A percentile compares a stretch with the other conserved stretches of the same genome.
Evolutionary conservation across 2,888 invertebrate genomes (phyloP).

Genomic region (Hartigia nigra): DNA sequence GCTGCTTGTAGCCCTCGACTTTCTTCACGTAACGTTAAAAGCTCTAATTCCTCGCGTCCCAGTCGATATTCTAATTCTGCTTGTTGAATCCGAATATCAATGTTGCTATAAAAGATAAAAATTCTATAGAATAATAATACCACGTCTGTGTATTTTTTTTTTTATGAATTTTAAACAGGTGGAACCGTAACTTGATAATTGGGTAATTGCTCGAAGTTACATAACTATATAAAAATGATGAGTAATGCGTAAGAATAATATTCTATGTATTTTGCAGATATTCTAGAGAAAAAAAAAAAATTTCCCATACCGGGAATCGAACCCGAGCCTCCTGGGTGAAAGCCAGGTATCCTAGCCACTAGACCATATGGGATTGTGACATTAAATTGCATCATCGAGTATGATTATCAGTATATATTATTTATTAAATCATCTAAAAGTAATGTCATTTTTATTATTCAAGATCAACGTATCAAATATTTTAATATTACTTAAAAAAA

Average conservation of each 20-base stretch:
- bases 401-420: not conserved
- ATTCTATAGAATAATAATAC: conserved; percentile 8
- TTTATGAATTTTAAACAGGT: not conserved
- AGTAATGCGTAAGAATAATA: not conserved
- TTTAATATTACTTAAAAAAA: not conserved
- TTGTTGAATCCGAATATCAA: conserved; percentile 89
- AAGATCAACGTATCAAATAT: not conserved
- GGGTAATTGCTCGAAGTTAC: not conserved
- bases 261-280: not conserved
- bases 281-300: conserved; percentile 23
- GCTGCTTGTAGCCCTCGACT: conserved; percentile 82
- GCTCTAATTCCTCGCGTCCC: conserved; percentile 88
- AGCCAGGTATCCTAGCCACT: conserved; percentile 39
- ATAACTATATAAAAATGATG: not conserved
- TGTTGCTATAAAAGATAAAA: conserved; percentile 73
- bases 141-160: not conserved
- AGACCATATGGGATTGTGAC: conserved; percentile 29
- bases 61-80: conserved; percentile 91
- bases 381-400: not conserved
- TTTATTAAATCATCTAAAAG: not conserved
- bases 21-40: conserved; percentile 86
- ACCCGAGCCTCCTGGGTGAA: conserved; percentile 39
- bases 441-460: not conserved
- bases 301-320: conserved; percentile 37
- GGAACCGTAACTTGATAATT: not conserved